phyloP scores from a whole-genome alignment of 2,888 invertebrate species.

The Trichogramma evanescens region DNA sequence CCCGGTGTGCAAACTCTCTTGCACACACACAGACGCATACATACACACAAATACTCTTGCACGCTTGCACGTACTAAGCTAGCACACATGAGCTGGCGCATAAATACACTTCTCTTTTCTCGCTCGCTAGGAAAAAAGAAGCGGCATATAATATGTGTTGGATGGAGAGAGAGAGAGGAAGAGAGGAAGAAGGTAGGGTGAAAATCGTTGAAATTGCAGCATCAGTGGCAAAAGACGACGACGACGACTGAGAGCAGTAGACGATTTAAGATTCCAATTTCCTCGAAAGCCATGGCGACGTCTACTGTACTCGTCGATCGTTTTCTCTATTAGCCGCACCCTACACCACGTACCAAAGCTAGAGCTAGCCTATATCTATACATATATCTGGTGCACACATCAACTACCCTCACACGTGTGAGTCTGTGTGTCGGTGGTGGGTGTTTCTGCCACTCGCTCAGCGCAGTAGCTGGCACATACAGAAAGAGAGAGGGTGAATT shows the following conservation, averaged over 20 bases:
- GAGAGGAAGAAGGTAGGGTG: constrained; percentile 8
- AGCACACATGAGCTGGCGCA: not conserved
- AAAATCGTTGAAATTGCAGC: constrained; percentile 13
- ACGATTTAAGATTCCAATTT: constrained; percentile 45
- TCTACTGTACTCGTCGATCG: constrained; percentile 13
- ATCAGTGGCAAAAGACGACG: constrained; percentile 1
- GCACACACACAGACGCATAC: too few relatives aligned
- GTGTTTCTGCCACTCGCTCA: too few relatives aligned
- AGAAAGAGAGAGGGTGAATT: too few relatives aligned
- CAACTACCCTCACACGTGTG: too few relatives aligned
- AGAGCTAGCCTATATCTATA: too few relatives aligned
- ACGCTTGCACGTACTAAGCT: not conserved
- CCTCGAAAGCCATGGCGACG: constrained; percentile 19
- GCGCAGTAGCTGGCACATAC: too few relatives aligned
- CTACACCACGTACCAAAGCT: too few relatives aligned
- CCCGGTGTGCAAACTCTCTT: too few relatives aligned
- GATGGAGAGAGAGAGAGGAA: constrained; percentile 5
- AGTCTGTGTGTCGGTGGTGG: too few relatives aligned
- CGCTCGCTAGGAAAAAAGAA: too few relatives aligned
- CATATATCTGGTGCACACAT: too few relatives aligned
- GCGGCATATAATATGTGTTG: too few relatives aligned
- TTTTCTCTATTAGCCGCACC: constrained; percentile 6
- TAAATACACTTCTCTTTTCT: not conserved
- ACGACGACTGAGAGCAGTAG: constrained; percentile 13
- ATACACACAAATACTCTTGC: not conserved